Conservation (phyloP, 2,888 invertebrate species). For the Tetheella fluctuosa region DNA sequence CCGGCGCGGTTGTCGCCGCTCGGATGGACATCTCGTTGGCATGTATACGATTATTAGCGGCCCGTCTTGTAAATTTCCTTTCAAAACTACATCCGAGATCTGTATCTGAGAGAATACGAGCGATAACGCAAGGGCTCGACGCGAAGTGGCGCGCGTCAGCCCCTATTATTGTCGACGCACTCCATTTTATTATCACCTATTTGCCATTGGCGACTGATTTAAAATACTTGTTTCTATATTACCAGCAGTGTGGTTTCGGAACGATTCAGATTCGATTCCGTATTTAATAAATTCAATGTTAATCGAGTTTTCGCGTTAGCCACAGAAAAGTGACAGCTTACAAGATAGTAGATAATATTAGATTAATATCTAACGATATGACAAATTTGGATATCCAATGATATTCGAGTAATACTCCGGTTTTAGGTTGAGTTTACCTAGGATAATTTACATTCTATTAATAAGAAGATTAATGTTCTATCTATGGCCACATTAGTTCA, state of each 20-base stretch:
- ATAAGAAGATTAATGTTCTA: too few relatives aligned
- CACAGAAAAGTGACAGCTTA: slow-evolving; percentile 57
- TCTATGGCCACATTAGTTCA: neutral
- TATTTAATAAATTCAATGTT: slow-evolving; percentile 62
- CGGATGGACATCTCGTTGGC: slow-evolving; percentile 62
- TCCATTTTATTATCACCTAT: slow-evolving; percentile 63
- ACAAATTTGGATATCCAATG: slow-evolving; percentile 51
- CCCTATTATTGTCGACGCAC: slow-evolving; percentile 61
- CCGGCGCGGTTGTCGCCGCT: slow-evolving; percentile 53
- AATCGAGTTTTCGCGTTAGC: slow-evolving; percentile 62
- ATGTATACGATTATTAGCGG: slow-evolving; percentile 75
- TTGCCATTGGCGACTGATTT: slow-evolving; percentile 69
- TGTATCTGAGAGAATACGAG: slow-evolving; percentile 57
- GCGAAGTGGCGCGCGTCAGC: slow-evolving; percentile 44
- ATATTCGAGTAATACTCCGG: slow-evolving; percentile 40
- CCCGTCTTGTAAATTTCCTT: slow-evolving; percentile 72
- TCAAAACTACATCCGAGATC: slow-evolving; percentile 71
- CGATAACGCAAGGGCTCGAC: slow-evolving; percentile 52
- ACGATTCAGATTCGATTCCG: slow-evolving; percentile 66
- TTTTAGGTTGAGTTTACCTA: too few relatives aligned
- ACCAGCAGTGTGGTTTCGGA: slow-evolving; percentile 61
- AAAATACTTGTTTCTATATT: slow-evolving; percentile 67
- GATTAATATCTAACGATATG: slow-evolving; percentile 56
- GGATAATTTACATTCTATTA: too few relatives aligned
- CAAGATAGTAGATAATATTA: slow-evolving; percentile 58